Base-by-base conservation (phyloP, 2,113 vertebrate genomes). In the Nothoprocta pentlandii region DNA sequence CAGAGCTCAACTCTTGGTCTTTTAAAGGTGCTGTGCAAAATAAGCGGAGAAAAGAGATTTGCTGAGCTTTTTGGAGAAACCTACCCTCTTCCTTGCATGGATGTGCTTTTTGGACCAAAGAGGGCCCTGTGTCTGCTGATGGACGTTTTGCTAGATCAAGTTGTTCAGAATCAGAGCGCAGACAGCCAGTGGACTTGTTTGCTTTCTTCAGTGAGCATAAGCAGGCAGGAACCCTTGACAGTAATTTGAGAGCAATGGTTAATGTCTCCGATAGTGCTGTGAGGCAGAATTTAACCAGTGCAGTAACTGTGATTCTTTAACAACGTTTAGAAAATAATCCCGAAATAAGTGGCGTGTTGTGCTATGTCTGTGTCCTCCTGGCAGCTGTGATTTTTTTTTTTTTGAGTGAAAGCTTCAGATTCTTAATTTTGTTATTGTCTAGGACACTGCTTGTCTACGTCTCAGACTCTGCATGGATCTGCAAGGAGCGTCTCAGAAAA, bases 351-450 rank as follows among this genome's bases (percentile, higher is more conserved):
- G 61, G 36, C 16, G 8, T 71, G 30, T 87, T 61, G 59, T 71
- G 30, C 9, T 8, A 34, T 4, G 7, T 46, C 28, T 78, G 16
- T 90, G 34, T 86, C 88, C 69, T 88, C 47, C 36, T 92, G 56
- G 42, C 80, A 80, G 30, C 30, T 80, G 59, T 30, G 56, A 71
- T 64, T 51, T 69, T 25, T 41, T 46, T 92, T 92, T 75, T 49
- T 49, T 56, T 82, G 41, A 53, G 41, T n/a, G 46, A 34, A 86
- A 90, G n/a, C 28, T 63, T 85, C 56, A 87, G 80, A 59, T 59
- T 94, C 30, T 59, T 84, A 90, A 41, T 78, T 93, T 56, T 93
- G 77, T 61, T 67, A 26, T 75, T 94, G 73, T 89, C 79, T 82
- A 22, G 26, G 58, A 42, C 69, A 62, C 51, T 75, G 42, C 12